These are phyloP conservation scores for Drosophila mayaguana DNA, from an alignment of 2,888 invertebrate genomes.

Conservation along the genomic window DNA sequence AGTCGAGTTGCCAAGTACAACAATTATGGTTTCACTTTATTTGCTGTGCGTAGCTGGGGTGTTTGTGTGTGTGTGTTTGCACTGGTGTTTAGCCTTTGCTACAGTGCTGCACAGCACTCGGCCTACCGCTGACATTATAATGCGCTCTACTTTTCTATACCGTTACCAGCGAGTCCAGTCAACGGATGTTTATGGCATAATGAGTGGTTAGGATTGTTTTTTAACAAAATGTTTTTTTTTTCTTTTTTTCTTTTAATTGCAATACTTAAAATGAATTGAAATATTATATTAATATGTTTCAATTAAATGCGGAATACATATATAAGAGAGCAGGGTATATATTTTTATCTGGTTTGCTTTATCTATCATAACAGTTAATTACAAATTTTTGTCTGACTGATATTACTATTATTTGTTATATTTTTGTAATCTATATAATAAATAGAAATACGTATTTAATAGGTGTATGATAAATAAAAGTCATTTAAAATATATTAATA, in stretches of 20 bases:
- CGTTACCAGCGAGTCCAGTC: slow-evolving; percentile 18
- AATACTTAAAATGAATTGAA: not conserved
- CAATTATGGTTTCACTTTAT: slow-evolving; percentile 79
- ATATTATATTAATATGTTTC: too few relatives aligned
- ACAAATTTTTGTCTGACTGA: too few relatives aligned
- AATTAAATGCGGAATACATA: too few relatives aligned
- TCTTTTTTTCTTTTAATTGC: not conserved
- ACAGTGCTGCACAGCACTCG: slow-evolving; percentile 32
- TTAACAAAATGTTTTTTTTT: not conserved
- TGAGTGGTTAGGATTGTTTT: not conserved
- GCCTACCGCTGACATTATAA: slow-evolving; percentile 63
- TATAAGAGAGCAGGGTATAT: too few relatives aligned
- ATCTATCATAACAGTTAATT: too few relatives aligned
- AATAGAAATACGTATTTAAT: too few relatives aligned
- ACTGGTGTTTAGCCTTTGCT: slow-evolving; percentile 57
- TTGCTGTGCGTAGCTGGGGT: slow-evolving; percentile 42
- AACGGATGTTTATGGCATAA: slow-evolving; percentile 6
- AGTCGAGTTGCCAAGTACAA: slow-evolving; percentile 77
- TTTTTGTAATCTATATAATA: too few relatives aligned
- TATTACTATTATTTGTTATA: too few relatives aligned
- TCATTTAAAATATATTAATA: too few relatives aligned
- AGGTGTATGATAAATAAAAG: too few relatives aligned
- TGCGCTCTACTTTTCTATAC: slow-evolving; percentile 53
- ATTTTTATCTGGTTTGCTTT: too few relatives aligned
- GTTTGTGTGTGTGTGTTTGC: slow-evolving; percentile 43